Base-by-base conservation (phyloP, 64 coral and sea anemone genomes). In the Montipora cactus region DNA sequence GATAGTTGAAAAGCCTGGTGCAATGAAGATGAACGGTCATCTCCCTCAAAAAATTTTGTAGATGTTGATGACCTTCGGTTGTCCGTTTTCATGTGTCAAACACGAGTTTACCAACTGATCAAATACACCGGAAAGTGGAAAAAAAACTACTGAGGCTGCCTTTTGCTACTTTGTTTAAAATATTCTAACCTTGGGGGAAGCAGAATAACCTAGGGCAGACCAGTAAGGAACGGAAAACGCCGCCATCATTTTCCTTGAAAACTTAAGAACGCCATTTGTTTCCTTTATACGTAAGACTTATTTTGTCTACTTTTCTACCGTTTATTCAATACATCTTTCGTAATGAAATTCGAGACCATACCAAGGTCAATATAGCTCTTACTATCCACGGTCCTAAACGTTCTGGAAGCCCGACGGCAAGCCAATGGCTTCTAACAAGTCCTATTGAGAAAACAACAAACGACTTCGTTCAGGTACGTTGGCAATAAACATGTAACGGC, bases 331-430 rank as follows among this genome's bases (percentile, higher is more conserved):
- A 67, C 47, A 86, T 86, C 62, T 71, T 20, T 71, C 47, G 59
- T 71, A 45, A 71, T 86, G 82, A 86, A 86, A 86, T 71, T 72
- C 46, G 67, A 86, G 70, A 86, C 47, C 22, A 22, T 37, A 37
- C 37, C 44, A 71, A 10, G 2, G 44, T 14, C 49, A 51, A 78
- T 46, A 49, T 5, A 83, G 8, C 47, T 22, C 67, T 7, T 18
- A 21, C 62, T 70, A 45, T 50, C 70, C 19, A 50, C 64, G 47
- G 16, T 47, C 14, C 19, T 50, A 49, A 49, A 37, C 37, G 37
- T 37, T 37, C 37, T 37, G 37, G 37, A 21, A 49, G 16, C 18
- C 8, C 16, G 46, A 22, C 16, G 7, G 44, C 37, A 21, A 4
- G 59, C 64, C 16, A 61, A 5, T 48, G 23, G 18, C n/a, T 84